These are phyloP conservation scores for Malacoctenus gilli DNA, from an alignment of 2,797 vertebrate genomes.

Conservation along the genomic window DNA sequence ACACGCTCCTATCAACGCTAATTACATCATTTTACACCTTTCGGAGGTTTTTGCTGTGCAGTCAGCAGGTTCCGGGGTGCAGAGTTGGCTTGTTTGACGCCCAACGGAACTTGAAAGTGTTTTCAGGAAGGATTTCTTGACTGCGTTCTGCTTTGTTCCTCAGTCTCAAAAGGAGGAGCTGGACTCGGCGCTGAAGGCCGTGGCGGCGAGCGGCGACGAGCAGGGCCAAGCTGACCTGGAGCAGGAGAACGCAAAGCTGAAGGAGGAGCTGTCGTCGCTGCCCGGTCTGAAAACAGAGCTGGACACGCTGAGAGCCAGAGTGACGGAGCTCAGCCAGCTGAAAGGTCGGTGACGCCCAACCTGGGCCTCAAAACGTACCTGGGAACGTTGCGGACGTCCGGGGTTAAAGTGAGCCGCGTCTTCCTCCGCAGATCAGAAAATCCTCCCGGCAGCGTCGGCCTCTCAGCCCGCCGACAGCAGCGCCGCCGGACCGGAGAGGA, in stretches of 20 bases:
- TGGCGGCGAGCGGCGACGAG: constrained; percentile 62
- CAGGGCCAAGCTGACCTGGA: constrained; percentile 46
- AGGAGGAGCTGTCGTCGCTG: constrained; percentile 77
- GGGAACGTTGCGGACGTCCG: no score
- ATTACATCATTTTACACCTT: not conserved
- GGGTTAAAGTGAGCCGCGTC: constrained; percentile 24
- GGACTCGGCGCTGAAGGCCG: constrained; percentile 59
- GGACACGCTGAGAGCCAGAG: constrained; percentile 73
- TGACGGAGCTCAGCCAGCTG: constrained; percentile 74
- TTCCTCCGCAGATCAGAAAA: constrained; percentile 60
- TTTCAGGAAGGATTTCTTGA: no score
- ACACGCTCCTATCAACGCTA: constrained; percentile 19
- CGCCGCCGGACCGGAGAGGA: constrained; percentile 47
- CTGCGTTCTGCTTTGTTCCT: constrained; percentile 5
- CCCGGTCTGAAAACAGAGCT: constrained; percentile 82
- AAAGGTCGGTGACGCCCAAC: constrained; percentile 71
- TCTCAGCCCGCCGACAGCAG: constrained; percentile 43
- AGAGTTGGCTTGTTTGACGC: no score
- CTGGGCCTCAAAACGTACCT: no score
- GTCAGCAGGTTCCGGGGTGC: no score
- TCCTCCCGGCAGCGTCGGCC: constrained; percentile 21
- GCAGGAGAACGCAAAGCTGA: constrained; percentile 81
- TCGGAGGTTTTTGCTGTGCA: no score
- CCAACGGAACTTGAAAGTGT: no score
- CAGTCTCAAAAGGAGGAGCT: constrained; percentile 89